Conservation (phyloP, 1,140 invertebrate species). For the Drosophila sulfurigaster region DNA sequence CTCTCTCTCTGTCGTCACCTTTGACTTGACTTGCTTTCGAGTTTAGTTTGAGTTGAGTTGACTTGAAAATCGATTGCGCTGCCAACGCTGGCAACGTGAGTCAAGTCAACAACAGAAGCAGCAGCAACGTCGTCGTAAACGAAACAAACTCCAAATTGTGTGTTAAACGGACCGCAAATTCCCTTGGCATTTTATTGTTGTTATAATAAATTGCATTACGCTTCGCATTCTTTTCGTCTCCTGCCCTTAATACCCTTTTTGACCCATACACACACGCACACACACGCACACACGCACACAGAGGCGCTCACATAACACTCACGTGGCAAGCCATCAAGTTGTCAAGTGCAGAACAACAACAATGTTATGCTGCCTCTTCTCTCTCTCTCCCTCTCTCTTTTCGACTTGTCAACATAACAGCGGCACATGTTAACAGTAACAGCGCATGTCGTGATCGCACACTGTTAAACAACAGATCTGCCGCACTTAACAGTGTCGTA, state of each 20-base stretch:
- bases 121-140: background rate
- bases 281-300: constrained; percentile 1
- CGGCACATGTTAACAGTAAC: no score
- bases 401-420: no score
- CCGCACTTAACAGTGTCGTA: no score
- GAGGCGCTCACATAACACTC: background rate
- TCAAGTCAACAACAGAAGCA: constrained; percentile 13
- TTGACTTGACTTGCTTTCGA: background rate
- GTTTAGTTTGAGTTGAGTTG: background rate
- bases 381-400: background rate
- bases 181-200: constrained; percentile 52
- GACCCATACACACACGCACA: background rate
- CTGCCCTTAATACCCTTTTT: constrained; percentile 6
- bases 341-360: constrained; percentile 8
- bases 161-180: constrained; percentile 56
- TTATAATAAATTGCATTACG: constrained; percentile 60
- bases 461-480: no score
- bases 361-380: background rate
- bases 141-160: constrained; percentile 36
- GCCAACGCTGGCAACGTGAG: constrained; percentile 15
- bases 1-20: constrained; percentile 23
- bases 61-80: constrained; percentile 44
- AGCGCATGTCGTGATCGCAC: no score
- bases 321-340: constrained; percentile 8
- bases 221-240: constrained; percentile 29